phyloP scores from a whole-genome alignment of 2,797 vertebrate genomes.

The Anabacerthia variegaticeps region DNA sequence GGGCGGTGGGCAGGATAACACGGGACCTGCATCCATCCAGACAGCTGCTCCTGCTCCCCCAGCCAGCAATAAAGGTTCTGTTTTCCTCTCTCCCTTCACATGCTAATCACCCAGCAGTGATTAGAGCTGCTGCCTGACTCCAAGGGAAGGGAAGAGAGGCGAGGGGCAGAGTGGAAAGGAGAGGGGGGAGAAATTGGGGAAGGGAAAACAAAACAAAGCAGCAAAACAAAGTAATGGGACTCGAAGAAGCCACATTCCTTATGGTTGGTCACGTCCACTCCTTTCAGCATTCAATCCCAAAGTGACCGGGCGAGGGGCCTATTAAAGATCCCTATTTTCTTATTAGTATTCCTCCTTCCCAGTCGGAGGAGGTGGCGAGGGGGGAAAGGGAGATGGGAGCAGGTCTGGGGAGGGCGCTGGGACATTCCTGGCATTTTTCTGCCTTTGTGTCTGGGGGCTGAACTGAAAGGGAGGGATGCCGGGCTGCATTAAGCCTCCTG shows the following conservation, averaged over 20 bases:
- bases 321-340: neutral
- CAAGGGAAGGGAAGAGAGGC: neutral
- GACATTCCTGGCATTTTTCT: constrained; percentile 80
- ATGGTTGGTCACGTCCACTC: neutral
- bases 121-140: constrained; percentile 19
- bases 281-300: constrained; percentile 4
- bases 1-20: neutral
- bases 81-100: constrained; percentile 21
- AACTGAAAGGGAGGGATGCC: constrained; percentile 62
- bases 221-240: neutral
- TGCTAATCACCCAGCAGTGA: constrained; percentile 43
- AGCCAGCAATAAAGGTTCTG: constrained; percentile 45
- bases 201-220: neutral
- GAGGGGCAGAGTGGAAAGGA: neutral
- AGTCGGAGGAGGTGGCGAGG: neutral
- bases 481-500: constrained; percentile 46
- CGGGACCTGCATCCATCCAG: neutral
- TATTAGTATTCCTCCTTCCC: constrained; percentile 38
- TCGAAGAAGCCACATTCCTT: constrained; percentile 31
- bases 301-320: neutral
- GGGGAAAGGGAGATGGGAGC: constrained; percentile 40
- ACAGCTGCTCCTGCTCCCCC: constrained; percentile 33
- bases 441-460: constrained; percentile 76
- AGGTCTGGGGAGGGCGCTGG: constrained; percentile 55
- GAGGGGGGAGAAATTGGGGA: neutral